phyloP scores from a whole-genome alignment of 1,140 invertebrate genomes.

The Monomorium pharaonis region DNA sequence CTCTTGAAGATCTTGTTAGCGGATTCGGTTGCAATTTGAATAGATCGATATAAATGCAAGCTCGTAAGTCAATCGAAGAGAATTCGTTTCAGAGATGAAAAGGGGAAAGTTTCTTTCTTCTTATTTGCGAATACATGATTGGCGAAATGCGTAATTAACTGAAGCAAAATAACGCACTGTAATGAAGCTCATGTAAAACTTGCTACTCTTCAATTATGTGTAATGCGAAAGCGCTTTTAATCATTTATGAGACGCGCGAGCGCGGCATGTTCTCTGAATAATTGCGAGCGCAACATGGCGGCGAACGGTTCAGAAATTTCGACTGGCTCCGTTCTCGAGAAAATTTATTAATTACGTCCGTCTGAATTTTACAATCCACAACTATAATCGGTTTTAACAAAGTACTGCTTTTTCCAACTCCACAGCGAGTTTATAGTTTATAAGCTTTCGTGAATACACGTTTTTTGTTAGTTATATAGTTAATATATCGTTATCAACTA shows the following conservation, averaged over 20 bases:
- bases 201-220: constrained; percentile 46
- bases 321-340: constrained; percentile 2
- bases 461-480: background rate
- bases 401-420: background rate
- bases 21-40: constrained; percentile 17
- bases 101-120: no score
- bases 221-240: constrained; percentile 54
- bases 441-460: background rate
- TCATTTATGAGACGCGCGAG: constrained; percentile 46
- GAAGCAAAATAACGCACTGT: constrained; percentile 31
- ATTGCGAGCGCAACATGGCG: constrained; percentile 30
- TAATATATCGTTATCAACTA: background rate
- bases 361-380: constrained; percentile 24
- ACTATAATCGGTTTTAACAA: constrained; percentile 2
- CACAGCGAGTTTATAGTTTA: background rate
- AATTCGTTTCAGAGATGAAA: background rate
- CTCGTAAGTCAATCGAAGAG: background rate
- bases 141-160: constrained; percentile 27
- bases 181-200: constrained; percentile 50
- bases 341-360: constrained; percentile 23
- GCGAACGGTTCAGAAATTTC: constrained; percentile 37
- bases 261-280: constrained; percentile 39
- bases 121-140: constrained; percentile 33
- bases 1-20: constrained; percentile 55
- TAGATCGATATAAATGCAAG: background rate